Evolutionary conservation across 2,113 vertebrate species (phyloP).

Genomic region (Seriola rivoliana): DNA sequence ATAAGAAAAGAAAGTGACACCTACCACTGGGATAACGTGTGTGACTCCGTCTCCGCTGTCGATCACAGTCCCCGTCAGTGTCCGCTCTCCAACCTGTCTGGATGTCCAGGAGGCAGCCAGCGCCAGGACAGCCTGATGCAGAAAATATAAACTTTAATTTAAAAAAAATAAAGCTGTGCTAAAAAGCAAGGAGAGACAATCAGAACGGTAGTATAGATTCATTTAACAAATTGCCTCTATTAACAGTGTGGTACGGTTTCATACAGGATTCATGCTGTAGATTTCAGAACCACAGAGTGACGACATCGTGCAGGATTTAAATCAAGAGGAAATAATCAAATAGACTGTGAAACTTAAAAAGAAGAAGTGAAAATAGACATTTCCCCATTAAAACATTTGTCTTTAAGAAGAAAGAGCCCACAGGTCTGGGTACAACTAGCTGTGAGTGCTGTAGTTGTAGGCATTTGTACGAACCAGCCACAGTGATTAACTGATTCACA

Average conservation of each 20-base stretch:
- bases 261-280: neutral
- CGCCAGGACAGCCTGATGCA: constrained; percentile 86
- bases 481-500: neutral
- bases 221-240: neutral
- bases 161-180: neutral
- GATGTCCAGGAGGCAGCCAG: constrained; percentile 99
- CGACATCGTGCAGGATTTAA: neutral
- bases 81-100: constrained; percentile 96
- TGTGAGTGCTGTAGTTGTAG: neutral
- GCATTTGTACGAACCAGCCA: too few species aligned
- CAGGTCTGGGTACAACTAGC: neutral
- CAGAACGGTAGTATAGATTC: too few species aligned
- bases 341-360: neutral
- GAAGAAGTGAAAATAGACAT: constrained; percentile 26
- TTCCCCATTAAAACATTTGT: neutral
- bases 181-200: neutral
- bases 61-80: constrained; percentile 96
- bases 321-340: neutral
- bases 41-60: constrained; percentile 99
- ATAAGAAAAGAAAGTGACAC: constrained; percentile 25
- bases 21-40: constrained; percentile 97
- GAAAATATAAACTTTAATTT: neutral
- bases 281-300: too few species aligned
- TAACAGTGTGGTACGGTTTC: neutral
- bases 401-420: neutral